Evolutionary conservation across 2,113 vertebrate species (phyloP), one percentile per base, ranked within the genome.

Genomic region (Gobius niger): DNA sequence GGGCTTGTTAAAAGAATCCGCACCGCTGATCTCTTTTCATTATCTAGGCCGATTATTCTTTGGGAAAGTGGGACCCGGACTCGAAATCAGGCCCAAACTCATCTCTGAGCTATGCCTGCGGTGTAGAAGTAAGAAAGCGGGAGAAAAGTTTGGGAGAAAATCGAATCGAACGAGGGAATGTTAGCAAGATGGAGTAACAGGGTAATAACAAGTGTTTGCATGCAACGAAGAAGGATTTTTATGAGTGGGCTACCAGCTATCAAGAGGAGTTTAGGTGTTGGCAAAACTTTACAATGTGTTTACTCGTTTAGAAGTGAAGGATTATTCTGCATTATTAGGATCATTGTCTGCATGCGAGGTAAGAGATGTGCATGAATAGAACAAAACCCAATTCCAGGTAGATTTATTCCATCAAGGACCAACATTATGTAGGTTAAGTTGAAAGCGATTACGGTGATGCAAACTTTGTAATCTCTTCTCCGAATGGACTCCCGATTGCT

Each of bases 11-110:
- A 67, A 51, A 73, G 59, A 73, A 65, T 69, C 61, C 73, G 77
- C 78, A 73, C 54, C 49, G 71, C 52, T 62, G 69, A 76, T 74
- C 71, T 76, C 74, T 82, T 75, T 80, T 74, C 72, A 80, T 79
- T 75, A 72, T 51, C 64, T 44, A 6, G 63, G 72, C 63, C 75
- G 70, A 44, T 13, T 65, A 70, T 76, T 67, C 73, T 80, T 2
- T 4, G 65, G 54, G 73, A 15, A 34, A 72, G 75, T 72, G 73
- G 77, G 81, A 86, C 74, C 68, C 82, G 59, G 73, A 78, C 72
- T 82, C 19, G 13, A 85, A 88, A 80, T 82, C 72, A 82, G 76
- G 65, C 72, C 57, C 47, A 60, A 70, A 73, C 79, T 86, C 79
- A 64, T 83, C 19, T 77, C 69, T 74, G 72, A 68, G 70, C 73